Conservation (phyloP, 2,797 vertebrate genomes). For the Perodicticus potto region DNA sequence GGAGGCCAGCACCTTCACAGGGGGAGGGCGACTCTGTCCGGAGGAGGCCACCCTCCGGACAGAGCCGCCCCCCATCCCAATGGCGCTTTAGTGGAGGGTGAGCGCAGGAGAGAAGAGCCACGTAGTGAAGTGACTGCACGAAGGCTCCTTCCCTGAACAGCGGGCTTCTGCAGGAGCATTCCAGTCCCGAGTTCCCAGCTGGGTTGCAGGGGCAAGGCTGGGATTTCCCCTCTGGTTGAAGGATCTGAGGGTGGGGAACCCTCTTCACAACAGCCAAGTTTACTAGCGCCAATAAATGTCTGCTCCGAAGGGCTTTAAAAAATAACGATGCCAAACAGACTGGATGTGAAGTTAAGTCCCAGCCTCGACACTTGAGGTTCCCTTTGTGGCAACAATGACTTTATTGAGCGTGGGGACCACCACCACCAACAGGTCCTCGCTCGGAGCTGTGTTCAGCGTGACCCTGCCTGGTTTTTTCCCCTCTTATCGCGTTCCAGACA, state of each 20-base stretch:
- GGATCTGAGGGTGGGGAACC: neutral
- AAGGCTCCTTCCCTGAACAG: neutral
- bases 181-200: accelerated
- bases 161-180: accelerated
- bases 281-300: neutral
- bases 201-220: neutral
- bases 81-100: neutral
- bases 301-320: neutral
- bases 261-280: neutral
- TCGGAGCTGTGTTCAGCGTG: neutral
- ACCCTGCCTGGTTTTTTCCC: neutral
- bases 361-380: accelerated
- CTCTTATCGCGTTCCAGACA: neutral
- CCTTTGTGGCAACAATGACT: accelerated
- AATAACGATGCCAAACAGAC: neutral
- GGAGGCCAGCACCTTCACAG: neutral
- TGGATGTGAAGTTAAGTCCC: neutral
- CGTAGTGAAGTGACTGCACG: neutral
- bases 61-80: no score
- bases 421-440: neutral
- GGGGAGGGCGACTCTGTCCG: no score
- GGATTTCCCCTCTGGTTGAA: neutral
- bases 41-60: neutral
- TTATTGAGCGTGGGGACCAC: neutral
- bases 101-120: neutral